Conservation (phyloP, 2,797 vertebrate genomes). For the Danio kyathit region DNA sequence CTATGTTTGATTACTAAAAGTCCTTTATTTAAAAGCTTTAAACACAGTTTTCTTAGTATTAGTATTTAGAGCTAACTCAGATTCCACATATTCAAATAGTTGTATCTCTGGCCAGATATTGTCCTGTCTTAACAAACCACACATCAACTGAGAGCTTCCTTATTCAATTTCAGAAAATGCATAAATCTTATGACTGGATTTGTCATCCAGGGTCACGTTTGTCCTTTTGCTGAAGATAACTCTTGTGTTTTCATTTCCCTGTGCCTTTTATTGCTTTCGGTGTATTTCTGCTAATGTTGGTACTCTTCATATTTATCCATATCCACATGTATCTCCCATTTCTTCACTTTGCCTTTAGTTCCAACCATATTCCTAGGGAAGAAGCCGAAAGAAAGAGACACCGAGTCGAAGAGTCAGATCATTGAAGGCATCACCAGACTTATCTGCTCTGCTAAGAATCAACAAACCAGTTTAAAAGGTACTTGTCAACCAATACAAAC, state of each 20-base stretch:
- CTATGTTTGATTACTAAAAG: no score
- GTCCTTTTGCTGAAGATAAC: not conserved
- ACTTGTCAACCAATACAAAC: not conserved
- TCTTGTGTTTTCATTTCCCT: not conserved
- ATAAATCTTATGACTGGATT: no score
- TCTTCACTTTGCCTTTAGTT: conserved; percentile 47
- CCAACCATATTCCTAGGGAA: conserved; percentile 87
- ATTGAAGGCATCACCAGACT: conserved; percentile 88
- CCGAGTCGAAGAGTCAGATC: conserved; percentile 87
- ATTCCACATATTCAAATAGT: no score
- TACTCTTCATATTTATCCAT: not conserved
- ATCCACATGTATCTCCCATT: not conserved
- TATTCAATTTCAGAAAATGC: no score
- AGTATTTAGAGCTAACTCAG: no score
- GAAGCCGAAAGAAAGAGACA: conserved; percentile 87
- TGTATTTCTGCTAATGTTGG: not conserved
- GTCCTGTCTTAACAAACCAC: no score
- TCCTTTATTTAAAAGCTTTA: no score
- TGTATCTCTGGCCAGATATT: no score
- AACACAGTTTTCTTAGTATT: no score
- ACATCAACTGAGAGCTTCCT: no score
- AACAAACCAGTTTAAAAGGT: conserved; percentile 88
- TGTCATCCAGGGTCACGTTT: not conserved
- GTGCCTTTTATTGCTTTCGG: not conserved
- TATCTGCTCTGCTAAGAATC: conserved; percentile 89